phyloP scores from a whole-genome alignment of 2,888 invertebrate genomes.

The Drosophila hawaiiensis region DNA sequence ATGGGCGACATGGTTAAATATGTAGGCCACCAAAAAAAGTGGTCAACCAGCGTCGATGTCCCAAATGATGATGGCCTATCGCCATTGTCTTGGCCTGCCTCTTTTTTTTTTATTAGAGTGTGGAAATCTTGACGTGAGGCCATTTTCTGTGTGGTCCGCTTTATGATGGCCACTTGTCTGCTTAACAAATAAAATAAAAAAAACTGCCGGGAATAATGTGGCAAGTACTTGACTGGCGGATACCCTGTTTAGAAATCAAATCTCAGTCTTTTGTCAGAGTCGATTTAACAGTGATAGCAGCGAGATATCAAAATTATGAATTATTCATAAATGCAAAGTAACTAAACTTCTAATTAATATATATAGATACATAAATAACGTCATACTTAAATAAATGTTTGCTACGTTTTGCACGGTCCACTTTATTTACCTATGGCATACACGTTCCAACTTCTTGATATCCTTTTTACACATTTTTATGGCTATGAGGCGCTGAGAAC shows the following conservation, averaged over 20 bases:
- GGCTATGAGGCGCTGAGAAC: constrained; percentile 6
- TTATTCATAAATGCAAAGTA: background rate
- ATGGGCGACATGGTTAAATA: constrained; percentile 55
- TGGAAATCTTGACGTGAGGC: constrained; percentile 67
- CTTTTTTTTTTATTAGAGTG: constrained; percentile 41
- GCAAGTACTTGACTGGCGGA: background rate
- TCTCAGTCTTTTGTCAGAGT: background rate
- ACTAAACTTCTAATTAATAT: background rate
- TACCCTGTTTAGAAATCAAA: constrained; percentile 4
- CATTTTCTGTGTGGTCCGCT: constrained; percentile 55
- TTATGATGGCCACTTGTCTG: constrained; percentile 63
- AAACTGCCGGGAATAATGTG: background rate
- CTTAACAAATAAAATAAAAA: constrained; percentile 41
- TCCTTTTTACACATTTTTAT: constrained; percentile 7
- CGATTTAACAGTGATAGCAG: background rate
- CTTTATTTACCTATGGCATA: background rate
- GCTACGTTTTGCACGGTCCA: background rate
- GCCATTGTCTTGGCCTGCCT: constrained; percentile 61
- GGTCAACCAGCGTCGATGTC: constrained; percentile 46
- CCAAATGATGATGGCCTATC: constrained; percentile 68
- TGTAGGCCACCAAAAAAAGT: constrained; percentile 52
- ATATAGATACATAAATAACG: background rate
- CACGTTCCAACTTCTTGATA: background rate
- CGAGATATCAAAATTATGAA: background rate
- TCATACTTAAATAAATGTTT: background rate